These are phyloP conservation scores for Eledona agricola DNA, from an alignment of 2,888 invertebrate species.

Conservation along the genomic window DNA sequence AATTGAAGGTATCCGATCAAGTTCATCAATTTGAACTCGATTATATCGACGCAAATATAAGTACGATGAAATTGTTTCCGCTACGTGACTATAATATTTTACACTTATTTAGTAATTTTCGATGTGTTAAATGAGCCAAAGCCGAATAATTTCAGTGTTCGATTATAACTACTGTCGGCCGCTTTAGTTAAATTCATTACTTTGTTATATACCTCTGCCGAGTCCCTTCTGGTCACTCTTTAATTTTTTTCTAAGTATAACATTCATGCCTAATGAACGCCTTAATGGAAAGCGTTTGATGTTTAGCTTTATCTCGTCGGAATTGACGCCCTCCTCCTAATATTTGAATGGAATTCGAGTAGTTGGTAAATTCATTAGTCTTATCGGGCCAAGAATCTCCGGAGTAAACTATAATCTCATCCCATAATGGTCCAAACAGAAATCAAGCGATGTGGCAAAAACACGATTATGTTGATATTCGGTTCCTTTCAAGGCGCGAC, in stretches of 20 bases:
- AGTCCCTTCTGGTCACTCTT: not conserved
- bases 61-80: too few relatives aligned
- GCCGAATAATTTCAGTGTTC: not conserved
- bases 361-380: conserved; percentile 18
- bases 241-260: not conserved
- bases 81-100: too few relatives aligned
- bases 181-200: not conserved
- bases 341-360: conserved; percentile 19
- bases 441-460: conserved; percentile 2
- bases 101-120: too few relatives aligned
- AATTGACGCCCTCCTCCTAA: conserved; percentile 6
- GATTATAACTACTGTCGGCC: not conserved
- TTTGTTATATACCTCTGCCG: not conserved
- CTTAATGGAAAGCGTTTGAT: conserved; percentile 17
- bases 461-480: conserved; percentile 1
- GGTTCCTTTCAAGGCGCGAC: conserved; percentile 6
- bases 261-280: not conserved
- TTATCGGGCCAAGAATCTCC: conserved; percentile 14
- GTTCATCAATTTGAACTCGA: too few relatives aligned
- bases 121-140: too few relatives aligned
- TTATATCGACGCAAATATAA: too few relatives aligned
- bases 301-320: conserved; percentile 10
- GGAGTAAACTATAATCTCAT: conserved; percentile 10
- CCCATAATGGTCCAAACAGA: conserved; percentile 6
- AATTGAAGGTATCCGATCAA: too few relatives aligned